Evolutionary conservation across 2,888 invertebrate genomes (phyloP).

Genomic region (Mycalesis mineus): DNA sequence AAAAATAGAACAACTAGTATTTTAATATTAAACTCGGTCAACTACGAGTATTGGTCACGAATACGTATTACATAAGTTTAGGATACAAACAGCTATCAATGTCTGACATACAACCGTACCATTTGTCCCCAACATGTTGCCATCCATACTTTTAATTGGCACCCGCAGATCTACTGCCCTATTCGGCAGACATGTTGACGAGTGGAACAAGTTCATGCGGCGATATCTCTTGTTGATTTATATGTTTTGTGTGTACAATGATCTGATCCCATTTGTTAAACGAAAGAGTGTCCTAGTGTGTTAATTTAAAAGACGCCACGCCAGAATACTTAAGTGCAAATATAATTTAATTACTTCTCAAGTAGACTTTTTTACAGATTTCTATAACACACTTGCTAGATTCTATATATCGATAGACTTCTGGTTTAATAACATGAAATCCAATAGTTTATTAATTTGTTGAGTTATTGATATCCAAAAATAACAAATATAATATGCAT

Average conservation of each 20-base stretch:
- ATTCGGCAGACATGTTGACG: slow-evolving; percentile 55
- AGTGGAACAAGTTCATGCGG: slow-evolving; percentile 44
- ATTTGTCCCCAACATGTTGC: slow-evolving; percentile 60
- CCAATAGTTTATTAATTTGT: too few relatives aligned
- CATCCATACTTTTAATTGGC: slow-evolving; percentile 74
- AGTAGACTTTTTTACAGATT: too few relatives aligned
- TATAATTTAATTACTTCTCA: too few relatives aligned
- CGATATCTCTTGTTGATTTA: slow-evolving; percentile 28
- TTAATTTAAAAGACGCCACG: too few relatives aligned
- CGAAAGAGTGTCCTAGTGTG: slow-evolving; percentile 6
- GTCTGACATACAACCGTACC: slow-evolving; percentile 43
- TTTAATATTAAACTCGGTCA: not conserved
- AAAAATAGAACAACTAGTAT: too few relatives aligned
- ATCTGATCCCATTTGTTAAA: slow-evolving; percentile 10
- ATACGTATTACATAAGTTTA: not conserved
- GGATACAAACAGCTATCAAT: slow-evolving; percentile 12
- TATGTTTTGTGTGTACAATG: slow-evolving; percentile 19
- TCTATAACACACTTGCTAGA: too few relatives aligned
- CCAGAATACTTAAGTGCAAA: too few relatives aligned
- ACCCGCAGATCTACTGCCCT: slow-evolving; percentile 57
- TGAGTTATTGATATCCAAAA: too few relatives aligned
- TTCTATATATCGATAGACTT: too few relatives aligned
- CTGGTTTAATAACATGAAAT: too few relatives aligned
- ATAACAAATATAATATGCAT: too few relatives aligned
- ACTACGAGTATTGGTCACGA: not conserved